A percentile compares a stretch with the other conserved stretches of the same genome.
Conservation (phyloP, 2,888 invertebrate genomes). For the Nineta flava region DNA sequence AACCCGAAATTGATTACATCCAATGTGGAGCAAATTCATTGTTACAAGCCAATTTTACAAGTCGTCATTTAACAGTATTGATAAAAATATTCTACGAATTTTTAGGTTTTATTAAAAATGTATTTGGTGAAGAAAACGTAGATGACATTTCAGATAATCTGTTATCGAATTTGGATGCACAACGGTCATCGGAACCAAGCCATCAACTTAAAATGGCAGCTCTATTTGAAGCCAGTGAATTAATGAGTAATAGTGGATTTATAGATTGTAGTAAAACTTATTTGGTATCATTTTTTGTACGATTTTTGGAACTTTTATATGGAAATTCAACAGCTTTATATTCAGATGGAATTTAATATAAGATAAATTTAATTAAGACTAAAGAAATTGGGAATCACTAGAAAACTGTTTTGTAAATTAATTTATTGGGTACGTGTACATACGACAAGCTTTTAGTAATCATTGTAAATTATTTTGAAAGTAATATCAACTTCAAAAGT, state of each 20-base stretch:
- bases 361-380: no score
- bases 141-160: not conserved
- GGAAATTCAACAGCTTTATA: not conserved
- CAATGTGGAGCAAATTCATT: constrained; percentile 1
- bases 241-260: not conserved
- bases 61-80: not conserved
- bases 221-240: not conserved
- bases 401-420: no score
- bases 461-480: no score
- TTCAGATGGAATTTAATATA: no score
- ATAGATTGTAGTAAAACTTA: not conserved
- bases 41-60: not conserved
- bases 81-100: constrained; percentile 1
- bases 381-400: no score
- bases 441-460: no score
- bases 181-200: not conserved
- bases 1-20: not conserved
- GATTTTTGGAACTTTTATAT: not conserved
- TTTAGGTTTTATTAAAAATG: constrained; percentile 1
- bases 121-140: not conserved
- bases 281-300: not conserved
- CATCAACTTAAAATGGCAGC: not conserved
- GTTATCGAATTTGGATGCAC: not conserved
- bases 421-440: no score
- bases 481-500: no score